A percentile compares a stretch with the other conserved stretches of the same genome.
Evolutionary conservation across 2,888 invertebrate genomes (phyloP).

Genomic region (Amiota communis): DNA sequence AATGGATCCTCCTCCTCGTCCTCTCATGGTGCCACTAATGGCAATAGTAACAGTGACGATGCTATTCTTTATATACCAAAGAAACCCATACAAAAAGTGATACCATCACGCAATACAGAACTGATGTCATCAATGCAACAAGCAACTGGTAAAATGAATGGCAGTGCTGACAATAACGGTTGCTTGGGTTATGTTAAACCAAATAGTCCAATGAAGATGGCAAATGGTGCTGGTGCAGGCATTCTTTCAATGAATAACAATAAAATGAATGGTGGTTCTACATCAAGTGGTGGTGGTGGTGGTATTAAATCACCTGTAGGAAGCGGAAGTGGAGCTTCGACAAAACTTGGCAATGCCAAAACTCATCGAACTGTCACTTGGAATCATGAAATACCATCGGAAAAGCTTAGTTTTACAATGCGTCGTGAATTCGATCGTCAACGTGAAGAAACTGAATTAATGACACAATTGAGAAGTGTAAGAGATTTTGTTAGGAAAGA

Average conservation of each 20-base stretch:
- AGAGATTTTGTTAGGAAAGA: conserved; percentile 60
- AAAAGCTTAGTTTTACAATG: conserved; percentile 92
- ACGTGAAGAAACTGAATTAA: conserved; percentile 88
- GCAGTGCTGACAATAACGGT: conserved; percentile 45
- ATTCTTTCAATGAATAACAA: conserved; percentile 50
- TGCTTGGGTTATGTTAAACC: conserved; percentile 74
- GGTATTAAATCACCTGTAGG: conserved; percentile 61
- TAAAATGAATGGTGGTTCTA: conserved; percentile 61
- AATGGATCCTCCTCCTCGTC: conserved; percentile 37
- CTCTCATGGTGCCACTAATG: conserved; percentile 32
- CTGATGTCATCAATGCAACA: conserved; percentile 52
- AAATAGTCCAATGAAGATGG: conserved; percentile 71
- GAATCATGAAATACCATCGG: conserved; percentile 81
- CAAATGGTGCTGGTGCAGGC: conserved; percentile 48
- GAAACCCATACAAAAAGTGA: conserved; percentile 86
- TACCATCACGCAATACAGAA: conserved; percentile 81
- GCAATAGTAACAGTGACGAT: conserved; percentile 57
- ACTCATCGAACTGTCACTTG: conserved; percentile 76
- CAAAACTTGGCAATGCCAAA: conserved; percentile 61
- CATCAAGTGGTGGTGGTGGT: conserved; percentile 51
- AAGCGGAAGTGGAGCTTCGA: conserved; percentile 70
- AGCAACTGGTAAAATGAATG: conserved; percentile 7
- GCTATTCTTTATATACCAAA: conserved; percentile 66
- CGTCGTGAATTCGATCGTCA: conserved; percentile 92
- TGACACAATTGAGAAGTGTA: conserved; percentile 88